Evolutionary conservation across 1,140 invertebrate genomes (phyloP).

Genomic region (Bombus balteatus): DNA sequence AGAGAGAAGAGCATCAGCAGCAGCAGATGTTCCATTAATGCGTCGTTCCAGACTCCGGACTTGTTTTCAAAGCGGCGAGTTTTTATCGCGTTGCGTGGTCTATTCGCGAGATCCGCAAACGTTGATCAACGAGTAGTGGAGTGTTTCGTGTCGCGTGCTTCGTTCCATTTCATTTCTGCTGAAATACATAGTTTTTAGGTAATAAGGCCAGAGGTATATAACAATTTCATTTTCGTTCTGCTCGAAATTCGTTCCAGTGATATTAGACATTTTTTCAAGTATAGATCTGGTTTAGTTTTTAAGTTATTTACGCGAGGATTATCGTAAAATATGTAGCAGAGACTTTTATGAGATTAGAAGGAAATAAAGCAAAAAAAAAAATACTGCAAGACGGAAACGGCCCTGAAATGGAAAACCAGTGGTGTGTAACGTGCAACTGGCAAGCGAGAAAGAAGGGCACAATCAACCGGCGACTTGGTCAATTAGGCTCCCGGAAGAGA

Average conservation of each 20-base stretch:
- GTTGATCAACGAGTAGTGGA: too few species aligned
- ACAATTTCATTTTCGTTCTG: too few species aligned
- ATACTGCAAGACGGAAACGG: conserved; percentile 19
- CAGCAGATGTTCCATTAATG: neutral
- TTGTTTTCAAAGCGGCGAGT: too few species aligned
- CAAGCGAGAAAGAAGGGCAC: conserved; percentile 36
- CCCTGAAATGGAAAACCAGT: conserved; percentile 43
- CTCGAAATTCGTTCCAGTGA: too few species aligned
- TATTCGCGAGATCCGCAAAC: too few species aligned
- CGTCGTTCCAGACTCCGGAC: neutral
- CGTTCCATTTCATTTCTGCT: too few species aligned
- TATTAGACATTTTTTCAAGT: too few species aligned
- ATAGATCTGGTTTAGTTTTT: neutral
- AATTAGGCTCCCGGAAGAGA: conserved; percentile 66
- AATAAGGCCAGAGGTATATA: too few species aligned
- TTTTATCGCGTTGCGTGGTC: too few species aligned
- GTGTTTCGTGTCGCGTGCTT: too few species aligned
- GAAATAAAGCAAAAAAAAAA: conserved; percentile 45
- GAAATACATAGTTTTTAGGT: too few species aligned
- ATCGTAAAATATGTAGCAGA: neutral
- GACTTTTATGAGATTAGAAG: neutral
- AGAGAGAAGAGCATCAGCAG: neutral
- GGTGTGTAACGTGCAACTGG: conserved; percentile 4
- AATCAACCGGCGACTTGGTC: conserved; percentile 60
- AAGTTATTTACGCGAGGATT: neutral